Conservation (phyloP, 2,113 vertebrate genomes). For the Sapajus apella region DNA sequence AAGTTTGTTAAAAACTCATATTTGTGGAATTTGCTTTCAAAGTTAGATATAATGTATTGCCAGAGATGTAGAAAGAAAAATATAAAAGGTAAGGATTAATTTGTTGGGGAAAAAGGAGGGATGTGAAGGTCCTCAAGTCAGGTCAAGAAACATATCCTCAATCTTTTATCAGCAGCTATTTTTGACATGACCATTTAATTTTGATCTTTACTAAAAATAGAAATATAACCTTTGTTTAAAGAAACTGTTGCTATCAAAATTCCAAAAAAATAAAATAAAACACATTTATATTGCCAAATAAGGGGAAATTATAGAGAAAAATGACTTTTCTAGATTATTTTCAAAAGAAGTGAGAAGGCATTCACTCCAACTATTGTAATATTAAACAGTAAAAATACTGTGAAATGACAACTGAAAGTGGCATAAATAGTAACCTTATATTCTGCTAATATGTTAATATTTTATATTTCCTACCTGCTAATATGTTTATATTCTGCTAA, state of each 20-base stretch:
- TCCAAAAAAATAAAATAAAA: conserved; percentile 28
- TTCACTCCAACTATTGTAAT: background rate
- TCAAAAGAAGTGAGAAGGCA: background rate
- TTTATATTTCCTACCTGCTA: background rate
- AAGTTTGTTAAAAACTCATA: background rate
- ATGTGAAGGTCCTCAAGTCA: background rate
- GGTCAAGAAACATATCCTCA: background rate
- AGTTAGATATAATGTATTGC: background rate
- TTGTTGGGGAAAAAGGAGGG: background rate
- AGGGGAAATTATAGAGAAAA: background rate
- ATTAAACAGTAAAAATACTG: background rate
- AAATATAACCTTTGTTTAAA: background rate
- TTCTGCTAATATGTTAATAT: background rate
- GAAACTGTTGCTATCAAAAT: background rate
- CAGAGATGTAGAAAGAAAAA: background rate
- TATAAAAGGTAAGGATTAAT: background rate
- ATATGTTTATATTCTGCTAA: too few species aligned
- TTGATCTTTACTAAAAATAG: background rate
- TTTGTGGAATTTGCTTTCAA: background rate
- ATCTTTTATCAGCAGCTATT: background rate
- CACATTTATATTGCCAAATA: background rate
- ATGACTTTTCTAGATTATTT: background rate
- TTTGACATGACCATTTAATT: background rate
- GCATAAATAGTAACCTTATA: background rate
- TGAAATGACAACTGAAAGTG: background rate